A percentile compares a stretch with the other conserved stretches of the same genome.
Conservation (phyloP, 1,140 invertebrate species). For the Rhyzopertha dominica region DNA sequence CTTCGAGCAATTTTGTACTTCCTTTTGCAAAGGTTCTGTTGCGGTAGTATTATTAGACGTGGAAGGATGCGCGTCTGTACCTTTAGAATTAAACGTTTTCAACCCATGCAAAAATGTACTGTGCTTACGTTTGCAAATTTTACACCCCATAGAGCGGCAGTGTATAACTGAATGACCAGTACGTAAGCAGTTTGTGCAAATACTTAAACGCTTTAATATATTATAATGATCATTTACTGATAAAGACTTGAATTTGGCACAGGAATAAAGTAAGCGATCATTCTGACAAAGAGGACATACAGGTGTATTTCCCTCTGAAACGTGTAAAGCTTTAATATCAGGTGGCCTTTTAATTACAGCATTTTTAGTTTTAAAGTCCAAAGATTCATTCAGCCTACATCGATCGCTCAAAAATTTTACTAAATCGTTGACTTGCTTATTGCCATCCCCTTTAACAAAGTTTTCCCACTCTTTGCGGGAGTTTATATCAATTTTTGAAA, state of each 20-base stretch:
- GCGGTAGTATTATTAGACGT: too few relatives aligned
- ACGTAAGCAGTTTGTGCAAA: constrained; percentile 6
- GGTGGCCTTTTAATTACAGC: not conserved
- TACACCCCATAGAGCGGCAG: not conserved
- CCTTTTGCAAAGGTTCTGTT: too few relatives aligned
- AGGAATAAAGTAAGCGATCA: not conserved
- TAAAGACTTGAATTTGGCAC: not conserved
- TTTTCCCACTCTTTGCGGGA: constrained; percentile 2
- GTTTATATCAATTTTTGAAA: not conserved
- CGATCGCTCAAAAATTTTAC: too few relatives aligned
- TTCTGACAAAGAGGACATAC: constrained; percentile 1
- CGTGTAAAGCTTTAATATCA: not conserved
- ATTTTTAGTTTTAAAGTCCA: constrained; percentile 1
- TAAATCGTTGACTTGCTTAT: too few relatives aligned
- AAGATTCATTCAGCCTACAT: not conserved
- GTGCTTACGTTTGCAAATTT: not conserved
- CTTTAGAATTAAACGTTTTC: too few relatives aligned
- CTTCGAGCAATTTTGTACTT: too few relatives aligned
- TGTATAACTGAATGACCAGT: not conserved
- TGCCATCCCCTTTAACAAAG: too few relatives aligned
- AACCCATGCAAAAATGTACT: constrained; percentile 1
- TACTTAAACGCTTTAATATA: not conserved
- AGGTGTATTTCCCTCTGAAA: not conserved
- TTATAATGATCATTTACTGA: not conserved
- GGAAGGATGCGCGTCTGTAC: too few relatives aligned